phyloP scores from a whole-genome alignment of 1,140 invertebrate species.

The Magallana ariakensis region DNA sequence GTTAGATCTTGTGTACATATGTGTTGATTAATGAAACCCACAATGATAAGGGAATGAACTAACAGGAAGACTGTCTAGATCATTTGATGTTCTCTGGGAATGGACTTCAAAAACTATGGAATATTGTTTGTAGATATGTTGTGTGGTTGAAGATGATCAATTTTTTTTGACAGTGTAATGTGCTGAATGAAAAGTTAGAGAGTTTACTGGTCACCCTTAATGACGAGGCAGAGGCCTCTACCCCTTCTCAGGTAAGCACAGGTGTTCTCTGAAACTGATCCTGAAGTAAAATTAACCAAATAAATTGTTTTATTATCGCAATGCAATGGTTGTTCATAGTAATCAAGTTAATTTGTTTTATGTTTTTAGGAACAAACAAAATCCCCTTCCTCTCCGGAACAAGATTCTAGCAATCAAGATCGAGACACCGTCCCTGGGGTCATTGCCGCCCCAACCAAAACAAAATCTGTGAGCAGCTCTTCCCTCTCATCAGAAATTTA shows the following conservation, averaged over 20 bases:
- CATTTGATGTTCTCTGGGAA: too few relatives aligned
- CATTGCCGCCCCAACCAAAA: slow-evolving; percentile 60
- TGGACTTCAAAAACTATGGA: too few relatives aligned
- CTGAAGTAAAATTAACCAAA: not conserved
- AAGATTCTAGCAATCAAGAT: slow-evolving; percentile 51
- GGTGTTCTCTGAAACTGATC: not conserved
- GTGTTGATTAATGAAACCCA: too few relatives aligned
- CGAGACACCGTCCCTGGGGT: slow-evolving; percentile 62
- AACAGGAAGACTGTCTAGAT: too few relatives aligned
- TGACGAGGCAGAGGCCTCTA: slow-evolving; percentile 81
- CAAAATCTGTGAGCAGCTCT: slow-evolving; percentile 57
- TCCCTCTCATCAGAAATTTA: not conserved
- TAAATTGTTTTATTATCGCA: too few relatives aligned
- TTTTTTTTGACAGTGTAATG: slow-evolving; percentile 82
- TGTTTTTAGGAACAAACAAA: slow-evolving; percentile 21
- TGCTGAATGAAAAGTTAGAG: slow-evolving; percentile 89
- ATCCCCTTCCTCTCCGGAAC: slow-evolving; percentile 18
- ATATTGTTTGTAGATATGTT: too few relatives aligned
- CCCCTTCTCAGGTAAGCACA: slow-evolving; percentile 58
- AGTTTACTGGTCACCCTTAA: slow-evolving; percentile 87
- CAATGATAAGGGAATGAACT: too few relatives aligned
- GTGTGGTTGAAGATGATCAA: too few relatives aligned
- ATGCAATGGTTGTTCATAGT: too few relatives aligned
- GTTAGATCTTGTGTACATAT: too few relatives aligned
- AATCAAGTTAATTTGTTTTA: too few relatives aligned